Base-by-base conservation (phyloP, 2,888 invertebrate species). In the Mesorhabditis sp. region DNA sequence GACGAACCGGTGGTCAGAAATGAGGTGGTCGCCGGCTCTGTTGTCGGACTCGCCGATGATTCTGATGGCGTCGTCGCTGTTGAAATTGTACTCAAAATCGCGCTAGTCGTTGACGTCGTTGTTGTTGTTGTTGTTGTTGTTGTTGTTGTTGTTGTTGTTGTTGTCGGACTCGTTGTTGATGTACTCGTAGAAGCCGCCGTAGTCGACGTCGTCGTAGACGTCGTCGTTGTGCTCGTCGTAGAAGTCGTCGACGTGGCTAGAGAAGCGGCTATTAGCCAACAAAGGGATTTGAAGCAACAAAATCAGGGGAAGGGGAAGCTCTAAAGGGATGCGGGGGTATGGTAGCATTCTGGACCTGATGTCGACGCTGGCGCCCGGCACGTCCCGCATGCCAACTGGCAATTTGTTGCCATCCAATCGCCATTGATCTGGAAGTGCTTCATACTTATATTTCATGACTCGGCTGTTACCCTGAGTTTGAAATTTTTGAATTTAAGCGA, bases 321-420 rank as follows among this genome's bases (percentile, higher is more conserved):
- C 10, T 50, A 13, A 50, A 50, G 7, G 58, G n/a, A 13, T 50
- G 7, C n/a, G n/a, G 7, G 7, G 58, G 10, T 0, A 50, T 50
- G 10, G 58, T 50, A 50, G 10, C 58, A 50, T 13, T n/a, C 1
- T 28, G 71, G 70, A 42, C 73, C 68, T 65, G 75, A 70, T 6
- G 78, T 71, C 4, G 74, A 74, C 5, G 77, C 71, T 6, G 77
- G 74, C 6, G 79, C 76, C 5, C 74, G 72, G 65, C 82, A 82
- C 0, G 78, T 78, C 61, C 79, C 78, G 71, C 82, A 82, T 10
- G 82, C 78, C 69, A 82, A 68, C 67, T 81, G 78, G 69, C 82
- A 82, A 65, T 81, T 80, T n/a, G 70, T 71, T 0, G 73, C 65
- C 82, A 82, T 82, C 82, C 82, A 82, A 58, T 79, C 78, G n/a